Evolutionary conservation across 1,140 invertebrate species (phyloP).

Genomic region (Eumeta japonica): DNA sequence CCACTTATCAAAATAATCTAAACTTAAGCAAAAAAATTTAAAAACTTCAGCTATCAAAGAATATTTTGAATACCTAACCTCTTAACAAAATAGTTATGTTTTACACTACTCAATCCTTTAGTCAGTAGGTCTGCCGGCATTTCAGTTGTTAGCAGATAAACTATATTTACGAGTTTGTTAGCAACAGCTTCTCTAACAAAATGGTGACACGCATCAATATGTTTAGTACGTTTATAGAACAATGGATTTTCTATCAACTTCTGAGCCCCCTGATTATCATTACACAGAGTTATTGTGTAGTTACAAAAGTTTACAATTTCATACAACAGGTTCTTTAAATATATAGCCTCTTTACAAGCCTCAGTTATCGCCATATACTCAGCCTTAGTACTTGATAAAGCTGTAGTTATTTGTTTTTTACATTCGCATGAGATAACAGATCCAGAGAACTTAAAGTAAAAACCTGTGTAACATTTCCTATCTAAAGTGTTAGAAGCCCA

Average conservation of each 20-base stretch:
- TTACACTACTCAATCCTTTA: not conserved
- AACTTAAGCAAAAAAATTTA: not conserved
- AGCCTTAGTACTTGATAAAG: constrained; percentile 39
- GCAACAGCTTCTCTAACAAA: too few relatives aligned
- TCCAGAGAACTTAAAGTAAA: constrained; percentile 14
- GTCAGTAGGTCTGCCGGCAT: too few relatives aligned
- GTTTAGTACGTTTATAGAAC: too few relatives aligned
- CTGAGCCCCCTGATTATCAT: too few relatives aligned
- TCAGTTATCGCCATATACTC: constrained; percentile 37
- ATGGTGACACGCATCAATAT: too few relatives aligned
- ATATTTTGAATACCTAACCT: not conserved
- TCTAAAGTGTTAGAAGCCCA: constrained; percentile 22
- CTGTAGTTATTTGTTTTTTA: constrained; percentile 6
- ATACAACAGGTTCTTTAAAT: constrained; percentile 19
- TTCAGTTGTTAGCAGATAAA: too few relatives aligned
- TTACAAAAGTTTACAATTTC: too few relatives aligned
- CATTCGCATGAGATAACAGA: constrained; percentile 9
- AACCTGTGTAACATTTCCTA: constrained; percentile 21
- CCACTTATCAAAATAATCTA: constrained; percentile 1
- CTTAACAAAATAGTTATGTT: constrained; percentile 1
- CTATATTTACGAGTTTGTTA: too few relatives aligned
- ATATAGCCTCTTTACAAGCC: constrained; percentile 24
- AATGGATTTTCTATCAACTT: too few relatives aligned
- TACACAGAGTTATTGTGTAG: too few relatives aligned
- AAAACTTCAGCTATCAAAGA: not conserved